Conservation (phyloP, 2,888 invertebrate species). For the Nesidiocoris tenuis region DNA sequence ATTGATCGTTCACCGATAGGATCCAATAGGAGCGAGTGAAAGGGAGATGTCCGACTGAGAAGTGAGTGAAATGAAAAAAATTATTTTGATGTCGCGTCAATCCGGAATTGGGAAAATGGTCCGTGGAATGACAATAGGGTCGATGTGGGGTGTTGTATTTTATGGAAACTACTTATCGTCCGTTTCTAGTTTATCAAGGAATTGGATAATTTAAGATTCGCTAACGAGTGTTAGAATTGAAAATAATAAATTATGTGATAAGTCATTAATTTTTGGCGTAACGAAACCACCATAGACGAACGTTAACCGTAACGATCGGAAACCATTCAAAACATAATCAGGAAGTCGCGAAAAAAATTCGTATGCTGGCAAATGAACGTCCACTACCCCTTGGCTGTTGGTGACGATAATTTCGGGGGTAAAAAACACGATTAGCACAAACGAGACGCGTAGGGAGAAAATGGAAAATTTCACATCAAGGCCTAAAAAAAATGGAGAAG, state of each 20-base stretch:
- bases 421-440: not conserved
- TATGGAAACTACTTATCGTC: not conserved
- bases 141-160: not conserved
- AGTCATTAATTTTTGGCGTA: not conserved
- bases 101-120: not conserved
- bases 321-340: too few species aligned
- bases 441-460: not conserved
- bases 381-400: not conserved
- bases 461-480: conserved; percentile 13
- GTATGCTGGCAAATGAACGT: not conserved
- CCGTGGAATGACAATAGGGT: not conserved
- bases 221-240: not conserved
- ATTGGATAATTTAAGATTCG: not conserved
- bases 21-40: too few species aligned
- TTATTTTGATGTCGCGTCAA: not conserved
- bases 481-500: conserved; percentile 24
- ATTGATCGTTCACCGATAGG: too few species aligned
- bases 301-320: not conserved
- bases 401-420: not conserved
- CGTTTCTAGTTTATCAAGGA: not conserved
- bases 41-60: too few species aligned
- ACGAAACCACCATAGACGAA: not conserved
- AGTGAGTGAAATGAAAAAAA: too few species aligned
- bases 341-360: not conserved
- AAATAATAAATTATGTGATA: not conserved